phyloP scores from a whole-genome alignment of 2,113 vertebrate genomes.

The Charadrius vociferus region DNA sequence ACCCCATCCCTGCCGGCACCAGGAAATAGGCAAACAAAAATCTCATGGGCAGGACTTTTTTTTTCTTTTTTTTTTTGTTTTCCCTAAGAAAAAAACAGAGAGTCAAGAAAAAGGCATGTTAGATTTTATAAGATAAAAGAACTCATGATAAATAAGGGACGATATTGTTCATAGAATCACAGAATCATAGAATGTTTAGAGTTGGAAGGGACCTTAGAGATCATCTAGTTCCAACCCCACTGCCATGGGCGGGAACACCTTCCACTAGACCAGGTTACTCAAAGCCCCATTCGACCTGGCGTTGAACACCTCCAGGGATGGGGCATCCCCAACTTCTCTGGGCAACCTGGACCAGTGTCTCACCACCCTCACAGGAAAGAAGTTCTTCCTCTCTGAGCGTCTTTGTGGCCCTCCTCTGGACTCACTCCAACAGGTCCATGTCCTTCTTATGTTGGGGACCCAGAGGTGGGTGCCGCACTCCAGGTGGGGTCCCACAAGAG shows the following conservation, averaged over 20 bases:
- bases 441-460: no score
- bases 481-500: not conserved
- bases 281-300: not conserved
- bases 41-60: not conserved
- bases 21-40: not conserved
- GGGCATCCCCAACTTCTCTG: not conserved
- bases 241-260: not conserved
- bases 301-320: not conserved
- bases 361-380: not conserved
- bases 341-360: not conserved
- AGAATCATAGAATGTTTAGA: not conserved
- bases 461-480: no score
- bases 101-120: not conserved
- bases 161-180: not conserved
- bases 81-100: not conserved
- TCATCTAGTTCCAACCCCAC: not conserved
- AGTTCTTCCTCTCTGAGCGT: not conserved
- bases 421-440: not conserved
- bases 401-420: no score
- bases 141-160: not conserved
- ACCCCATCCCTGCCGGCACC: no score
- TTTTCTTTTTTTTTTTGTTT: not conserved
- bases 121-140: not conserved
- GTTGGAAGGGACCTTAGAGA: not conserved
- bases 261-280: not conserved